Evolutionary conservation across 2,797 vertebrate genomes (phyloP).

Genomic region (Lithobates sylvaticus): DNA sequence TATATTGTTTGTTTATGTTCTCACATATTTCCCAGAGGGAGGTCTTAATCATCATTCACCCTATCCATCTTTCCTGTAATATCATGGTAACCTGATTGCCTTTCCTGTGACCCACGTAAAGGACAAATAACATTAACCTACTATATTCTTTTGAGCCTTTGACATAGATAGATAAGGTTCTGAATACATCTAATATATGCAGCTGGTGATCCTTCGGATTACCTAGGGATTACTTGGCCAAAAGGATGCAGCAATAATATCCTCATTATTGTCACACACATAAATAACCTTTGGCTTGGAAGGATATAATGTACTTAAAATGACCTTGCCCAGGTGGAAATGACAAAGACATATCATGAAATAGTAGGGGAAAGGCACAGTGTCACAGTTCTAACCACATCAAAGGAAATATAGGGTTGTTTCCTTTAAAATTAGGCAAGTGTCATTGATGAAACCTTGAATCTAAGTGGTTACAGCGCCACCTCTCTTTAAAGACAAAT

Average conservation of each 20-base stretch:
- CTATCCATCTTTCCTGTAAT: constrained; percentile 18
- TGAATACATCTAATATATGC: constrained; percentile 38
- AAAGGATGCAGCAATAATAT: constrained; percentile 33
- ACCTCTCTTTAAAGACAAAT: too few species aligned
- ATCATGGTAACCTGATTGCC: constrained; percentile 20
- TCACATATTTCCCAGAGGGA: background rate
- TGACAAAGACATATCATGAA: constrained; percentile 28
- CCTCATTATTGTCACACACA: constrained; percentile 37
- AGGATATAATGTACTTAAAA: constrained; percentile 34
- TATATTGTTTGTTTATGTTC: background rate
- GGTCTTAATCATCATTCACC: constrained; percentile 9
- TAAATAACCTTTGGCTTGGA: constrained; percentile 46
- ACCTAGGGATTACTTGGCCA: constrained; percentile 33
- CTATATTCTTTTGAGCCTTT: constrained; percentile 21
- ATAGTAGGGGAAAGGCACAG: background rate
- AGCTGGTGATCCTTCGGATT: constrained; percentile 40
- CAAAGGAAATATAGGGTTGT: background rate
- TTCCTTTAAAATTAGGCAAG: background rate
- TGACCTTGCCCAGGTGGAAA: constrained; percentile 49
- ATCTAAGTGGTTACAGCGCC: too few species aligned
- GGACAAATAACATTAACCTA: constrained; percentile 38
- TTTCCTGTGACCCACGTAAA: constrained; percentile 16
- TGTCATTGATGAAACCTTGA: too few species aligned
- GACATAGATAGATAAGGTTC: constrained; percentile 47
- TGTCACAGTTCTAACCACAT: background rate